Base-by-base conservation (phyloP, 2,113 vertebrate genomes). In the Phalacrocorax carbo region DNA sequence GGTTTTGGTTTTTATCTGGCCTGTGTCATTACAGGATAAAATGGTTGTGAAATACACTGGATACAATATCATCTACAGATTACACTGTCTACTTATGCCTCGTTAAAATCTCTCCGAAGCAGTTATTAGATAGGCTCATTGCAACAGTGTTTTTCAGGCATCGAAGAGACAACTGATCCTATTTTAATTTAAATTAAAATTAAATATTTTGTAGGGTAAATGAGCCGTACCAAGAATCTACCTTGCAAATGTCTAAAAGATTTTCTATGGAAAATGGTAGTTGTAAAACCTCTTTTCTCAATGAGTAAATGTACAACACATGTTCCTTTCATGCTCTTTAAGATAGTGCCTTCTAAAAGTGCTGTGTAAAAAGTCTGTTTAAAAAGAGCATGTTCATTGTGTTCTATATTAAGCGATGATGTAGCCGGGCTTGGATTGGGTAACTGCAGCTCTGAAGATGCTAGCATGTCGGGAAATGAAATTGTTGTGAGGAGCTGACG, bases 381-480 rank as follows among this genome's bases (percentile, higher is more conserved):
- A 60, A 88, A 94, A 94, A 86, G 94, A 94, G 51, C n/a, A 3
- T 11, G 4, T 80, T 82, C 52, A 68, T 87, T 91, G 75, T 89
- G 77, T 87, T 94, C 95, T 96, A 89, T 95, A 87, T 96, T 96
- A 84, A 94, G 91, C 40, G 3, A 40, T 94, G 94, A 92, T 44
- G 73, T 88, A 65, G 88, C 52, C 81, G 40, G 88, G 30, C 70
- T 51, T 60, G 81, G 64, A 17, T 48, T 62, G 80, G 72, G 72
- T 95, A 89, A 94, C 77, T 84, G 91, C 66, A 80, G 89, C 93
- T 87, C 77, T 69, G 9, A 84, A 82, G 93, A 51, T 85, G 58
- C 66, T 25, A 36, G n/a, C 49, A 32, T 7, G 11, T 85, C 81
- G 89, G 91, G 91, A 96, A 90, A 82, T 90, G 36, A 62, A 87